Conservation (phyloP, 2,888 invertebrate species). For the Theretra japonica region DNA sequence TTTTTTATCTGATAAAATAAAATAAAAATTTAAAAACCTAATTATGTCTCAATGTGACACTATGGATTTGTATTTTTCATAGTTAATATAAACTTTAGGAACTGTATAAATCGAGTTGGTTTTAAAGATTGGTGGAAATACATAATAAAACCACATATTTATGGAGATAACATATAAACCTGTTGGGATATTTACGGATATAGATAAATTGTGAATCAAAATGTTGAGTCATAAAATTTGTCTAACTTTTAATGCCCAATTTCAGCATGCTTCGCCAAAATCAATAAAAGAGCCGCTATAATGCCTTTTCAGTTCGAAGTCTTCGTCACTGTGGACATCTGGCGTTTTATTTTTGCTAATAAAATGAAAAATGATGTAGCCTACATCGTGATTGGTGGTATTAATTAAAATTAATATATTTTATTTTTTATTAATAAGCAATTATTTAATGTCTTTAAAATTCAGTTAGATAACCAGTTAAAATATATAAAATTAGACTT, state of each 20-base stretch:
- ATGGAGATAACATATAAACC: not conserved
- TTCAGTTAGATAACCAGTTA: too few species aligned
- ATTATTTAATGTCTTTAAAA: too few species aligned
- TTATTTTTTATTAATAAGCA: too few species aligned
- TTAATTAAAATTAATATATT: too few species aligned
- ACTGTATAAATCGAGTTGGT: too few species aligned
- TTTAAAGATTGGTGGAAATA: not conserved
- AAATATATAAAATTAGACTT: too few species aligned
- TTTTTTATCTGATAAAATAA: too few species aligned
- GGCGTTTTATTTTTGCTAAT: not conserved
- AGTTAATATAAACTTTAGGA: too few species aligned
- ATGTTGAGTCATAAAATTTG: slow-evolving; percentile 8
- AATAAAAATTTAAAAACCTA: not conserved
- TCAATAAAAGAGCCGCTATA: slow-evolving; percentile 6
- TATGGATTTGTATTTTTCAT: not conserved
- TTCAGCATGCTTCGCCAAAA: not conserved
- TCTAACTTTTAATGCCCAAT: not conserved
- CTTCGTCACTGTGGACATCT: not conserved
- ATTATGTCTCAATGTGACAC: not conserved
- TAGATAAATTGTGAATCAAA: not conserved
- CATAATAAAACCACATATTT: not conserved
- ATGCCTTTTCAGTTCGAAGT: not conserved
- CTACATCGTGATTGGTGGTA: not conserved
- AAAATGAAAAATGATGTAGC: not conserved
- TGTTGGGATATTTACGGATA: too few species aligned